Evolutionary conservation across 1,140 invertebrate genomes (phyloP).

Genomic region (Drosophila nigromelanica): DNA sequence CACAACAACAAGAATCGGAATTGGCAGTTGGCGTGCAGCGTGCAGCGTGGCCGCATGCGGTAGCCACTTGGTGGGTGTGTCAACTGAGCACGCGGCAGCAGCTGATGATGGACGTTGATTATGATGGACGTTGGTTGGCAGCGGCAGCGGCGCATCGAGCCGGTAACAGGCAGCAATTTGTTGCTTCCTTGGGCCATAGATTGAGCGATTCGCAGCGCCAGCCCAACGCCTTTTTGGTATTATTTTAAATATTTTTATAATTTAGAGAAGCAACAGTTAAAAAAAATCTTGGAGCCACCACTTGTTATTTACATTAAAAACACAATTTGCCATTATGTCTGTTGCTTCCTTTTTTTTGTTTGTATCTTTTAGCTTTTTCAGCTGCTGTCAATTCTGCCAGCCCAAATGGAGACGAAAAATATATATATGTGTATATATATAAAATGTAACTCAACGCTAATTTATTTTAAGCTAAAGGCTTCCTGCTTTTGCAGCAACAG

Average conservation of each 20-base stretch:
- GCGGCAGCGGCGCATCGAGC: conserved; percentile 30
- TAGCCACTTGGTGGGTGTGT: conserved; percentile 60
- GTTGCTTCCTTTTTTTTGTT: not conserved
- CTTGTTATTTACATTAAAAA: conserved; percentile 45
- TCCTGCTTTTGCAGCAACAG: conserved; percentile 47
- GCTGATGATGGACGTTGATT: conserved; percentile 81
- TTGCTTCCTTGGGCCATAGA: conserved; percentile 48
- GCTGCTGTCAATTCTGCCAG: conserved; percentile 30
- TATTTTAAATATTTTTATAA: conserved; percentile 80
- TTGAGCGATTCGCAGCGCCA: conserved; percentile 74
- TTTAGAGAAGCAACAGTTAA: conserved; percentile 38
- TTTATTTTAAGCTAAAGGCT: conserved; percentile 57
- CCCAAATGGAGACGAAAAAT: conserved; percentile 28
- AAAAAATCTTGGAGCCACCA: not conserved
- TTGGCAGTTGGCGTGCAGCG: conserved; percentile 56
- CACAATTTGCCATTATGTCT: conserved; percentile 40
- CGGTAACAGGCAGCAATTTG: conserved; percentile 52
- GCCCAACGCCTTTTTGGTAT: conserved; percentile 75
- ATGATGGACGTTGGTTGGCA: conserved; percentile 75
- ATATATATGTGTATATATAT: too few relatives aligned
- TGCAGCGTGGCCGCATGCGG: conserved; percentile 39
- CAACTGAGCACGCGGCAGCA: conserved; percentile 71
- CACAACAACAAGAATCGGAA: conserved; percentile 41
- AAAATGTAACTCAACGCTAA: conserved; percentile 54
- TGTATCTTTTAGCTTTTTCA: conserved; percentile 12